A percentile compares a stretch with the other conserved stretches of the same genome.
Conservation (phyloP, 2,797 vertebrate species). For the Sebastiscus albofasciatus region DNA sequence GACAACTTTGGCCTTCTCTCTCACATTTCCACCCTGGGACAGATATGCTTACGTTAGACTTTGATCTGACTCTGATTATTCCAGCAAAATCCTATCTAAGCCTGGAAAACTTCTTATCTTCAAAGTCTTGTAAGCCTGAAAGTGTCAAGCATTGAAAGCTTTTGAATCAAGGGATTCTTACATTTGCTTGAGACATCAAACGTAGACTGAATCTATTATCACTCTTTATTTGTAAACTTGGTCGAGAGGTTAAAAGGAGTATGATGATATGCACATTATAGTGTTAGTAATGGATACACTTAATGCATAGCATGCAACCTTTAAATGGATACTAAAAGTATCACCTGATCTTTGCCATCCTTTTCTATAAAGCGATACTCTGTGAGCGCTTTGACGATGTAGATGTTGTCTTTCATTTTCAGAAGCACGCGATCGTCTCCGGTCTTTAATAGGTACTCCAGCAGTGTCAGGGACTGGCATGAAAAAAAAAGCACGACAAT, state of each 20-base stretch:
- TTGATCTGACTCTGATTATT: neutral
- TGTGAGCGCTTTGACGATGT: constrained; percentile 93
- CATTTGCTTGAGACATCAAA: neutral
- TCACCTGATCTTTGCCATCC: constrained; percentile 95
- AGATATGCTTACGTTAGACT: constrained; percentile 11
- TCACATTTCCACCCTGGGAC: constrained; percentile 89
- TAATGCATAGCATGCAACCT: neutral
- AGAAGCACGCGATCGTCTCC: constrained; percentile 95
- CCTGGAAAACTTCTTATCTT: neutral
- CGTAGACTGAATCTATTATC: neutral
- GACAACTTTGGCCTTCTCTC: constrained; percentile 96
- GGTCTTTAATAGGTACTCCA: constrained; percentile 97
- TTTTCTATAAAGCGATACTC: constrained; percentile 96
- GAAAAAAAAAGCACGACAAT: neutral
- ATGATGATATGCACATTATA: neutral
- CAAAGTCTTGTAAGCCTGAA: neutral
- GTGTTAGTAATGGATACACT: neutral
- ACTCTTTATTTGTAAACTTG: neutral
- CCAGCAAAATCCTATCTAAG: neutral
- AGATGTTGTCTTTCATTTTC: constrained; percentile 95
- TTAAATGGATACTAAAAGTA: constrained; percentile 2
- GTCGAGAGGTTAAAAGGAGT: neutral
- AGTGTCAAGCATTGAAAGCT: neutral
- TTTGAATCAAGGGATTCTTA: neutral
- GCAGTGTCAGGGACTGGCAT: constrained; percentile 88